Evolutionary conservation across 1,140 invertebrate genomes (phyloP).

Genomic region (Drosophila virilis): DNA sequence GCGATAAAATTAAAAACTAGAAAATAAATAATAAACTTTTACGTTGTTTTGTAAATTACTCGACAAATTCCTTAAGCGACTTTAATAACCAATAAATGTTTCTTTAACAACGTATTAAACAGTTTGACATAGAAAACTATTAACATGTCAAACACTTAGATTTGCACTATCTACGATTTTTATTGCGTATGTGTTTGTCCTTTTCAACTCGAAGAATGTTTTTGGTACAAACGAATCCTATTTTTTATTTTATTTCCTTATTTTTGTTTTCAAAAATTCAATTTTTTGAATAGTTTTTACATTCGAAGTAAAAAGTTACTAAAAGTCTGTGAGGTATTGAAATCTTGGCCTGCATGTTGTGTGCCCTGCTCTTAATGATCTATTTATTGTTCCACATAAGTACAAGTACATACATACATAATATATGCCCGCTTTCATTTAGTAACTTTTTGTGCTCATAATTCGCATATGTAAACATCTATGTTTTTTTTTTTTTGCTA

Average conservation of each 20-base stretch:
- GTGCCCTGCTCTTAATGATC: constrained; percentile 33
- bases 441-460: constrained; percentile 73
- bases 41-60: constrained; percentile 73
- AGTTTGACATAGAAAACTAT: constrained; percentile 13
- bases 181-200: constrained; percentile 72
- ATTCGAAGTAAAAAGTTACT: constrained; percentile 65
- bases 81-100: constrained; percentile 76
- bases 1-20: constrained; percentile 61
- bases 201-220: constrained; percentile 16
- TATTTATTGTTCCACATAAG: constrained; percentile 34
- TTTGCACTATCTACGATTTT: constrained; percentile 53
- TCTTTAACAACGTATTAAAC: constrained; percentile 69
- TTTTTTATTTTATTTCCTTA: constrained; percentile 10
- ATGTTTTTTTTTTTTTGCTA: constrained; percentile 20
- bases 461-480: constrained; percentile 63
- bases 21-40: constrained; percentile 42
- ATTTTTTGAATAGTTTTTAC: constrained; percentile 30
- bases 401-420: constrained; percentile 17
- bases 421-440: constrained; percentile 51
- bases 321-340: constrained; percentile 52
- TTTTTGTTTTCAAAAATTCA: constrained; percentile 15
- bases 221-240: constrained; percentile 9
- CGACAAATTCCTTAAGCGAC: constrained; percentile 44
- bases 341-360: constrained; percentile 42
- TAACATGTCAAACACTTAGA: constrained; percentile 11